phyloP scores from a whole-genome alignment of 1,140 invertebrate species.

The Eumeta japonica region DNA sequence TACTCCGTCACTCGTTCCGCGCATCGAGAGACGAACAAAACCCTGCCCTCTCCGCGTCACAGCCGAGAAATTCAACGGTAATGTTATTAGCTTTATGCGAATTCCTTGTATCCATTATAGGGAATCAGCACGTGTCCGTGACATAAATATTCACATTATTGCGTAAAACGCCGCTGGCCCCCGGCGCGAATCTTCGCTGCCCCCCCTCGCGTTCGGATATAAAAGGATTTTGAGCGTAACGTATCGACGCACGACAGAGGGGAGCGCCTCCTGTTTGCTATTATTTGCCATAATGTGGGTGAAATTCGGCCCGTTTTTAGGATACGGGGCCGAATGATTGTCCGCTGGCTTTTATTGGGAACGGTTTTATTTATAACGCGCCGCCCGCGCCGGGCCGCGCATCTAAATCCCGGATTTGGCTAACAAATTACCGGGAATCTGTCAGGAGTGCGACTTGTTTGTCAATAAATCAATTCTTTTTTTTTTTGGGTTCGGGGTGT shows the following conservation, averaged over 20 bases:
- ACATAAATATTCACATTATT: slow-evolving; percentile 55
- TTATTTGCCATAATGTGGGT: slow-evolving; percentile 53
- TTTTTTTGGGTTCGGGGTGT: slow-evolving; percentile 27
- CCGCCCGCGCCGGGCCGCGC: slow-evolving; percentile 38
- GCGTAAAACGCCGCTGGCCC: slow-evolving; percentile 24
- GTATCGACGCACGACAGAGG: slow-evolving; percentile 29
- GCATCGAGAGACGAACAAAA: too few species aligned
- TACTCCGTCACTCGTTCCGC: too few species aligned
- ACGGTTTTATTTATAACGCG: slow-evolving; percentile 44
- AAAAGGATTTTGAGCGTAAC: slow-evolving; percentile 46
- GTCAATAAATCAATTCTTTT: slow-evolving; percentile 44
- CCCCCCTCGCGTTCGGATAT: slow-evolving; percentile 49
- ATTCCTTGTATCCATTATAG: slow-evolving; percentile 44
- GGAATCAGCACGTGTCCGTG: slow-evolving; percentile 44
- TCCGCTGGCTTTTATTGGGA: slow-evolving; percentile 42
- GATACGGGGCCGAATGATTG: slow-evolving; percentile 34
- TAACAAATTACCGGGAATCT: slow-evolving; percentile 54
- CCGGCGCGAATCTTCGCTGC: slow-evolving; percentile 20
- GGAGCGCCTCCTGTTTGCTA: slow-evolving; percentile 50
- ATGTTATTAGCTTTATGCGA: slow-evolving; percentile 45
- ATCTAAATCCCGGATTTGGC: slow-evolving; percentile 49
- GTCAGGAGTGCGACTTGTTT: slow-evolving; percentile 44
- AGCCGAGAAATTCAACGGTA: too few species aligned
- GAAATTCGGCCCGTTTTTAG: slow-evolving; percentile 46
- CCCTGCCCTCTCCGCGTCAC: too few species aligned